phyloP scores from a whole-genome alignment of 2,888 invertebrate species.

The Drosophila helvetica region DNA sequence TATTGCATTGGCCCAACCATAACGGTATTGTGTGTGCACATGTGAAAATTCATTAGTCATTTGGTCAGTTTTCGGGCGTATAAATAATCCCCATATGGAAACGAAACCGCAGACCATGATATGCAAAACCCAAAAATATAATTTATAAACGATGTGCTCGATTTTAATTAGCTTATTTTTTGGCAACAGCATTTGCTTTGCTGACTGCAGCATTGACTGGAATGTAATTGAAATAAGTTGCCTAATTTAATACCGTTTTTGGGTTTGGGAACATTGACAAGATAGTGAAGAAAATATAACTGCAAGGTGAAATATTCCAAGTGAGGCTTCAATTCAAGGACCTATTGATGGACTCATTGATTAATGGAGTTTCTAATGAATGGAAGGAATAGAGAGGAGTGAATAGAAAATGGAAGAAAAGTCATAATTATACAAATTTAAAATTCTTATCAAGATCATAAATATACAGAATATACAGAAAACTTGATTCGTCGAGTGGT shows the following conservation, averaged over 20 bases:
- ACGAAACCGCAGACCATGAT: slow-evolving; percentile 42
- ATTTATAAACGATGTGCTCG: slow-evolving; percentile 20
- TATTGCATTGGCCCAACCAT: slow-evolving; percentile 1
- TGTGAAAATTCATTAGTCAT: slow-evolving; percentile 10
- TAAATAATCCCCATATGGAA: slow-evolving; percentile 32
- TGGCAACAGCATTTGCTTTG: slow-evolving; percentile 20
- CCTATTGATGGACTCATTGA: not conserved
- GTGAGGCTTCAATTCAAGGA: not conserved
- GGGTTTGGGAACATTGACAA: slow-evolving; percentile 26
- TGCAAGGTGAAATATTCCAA: not conserved
- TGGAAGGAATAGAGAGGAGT: not conserved
- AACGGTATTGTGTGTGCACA: not conserved
- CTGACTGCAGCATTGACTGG: not conserved
- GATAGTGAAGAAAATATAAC: slow-evolving; percentile 1
- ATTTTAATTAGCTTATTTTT: slow-evolving; percentile 51
- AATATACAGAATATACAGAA: not conserved
- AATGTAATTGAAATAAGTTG: slow-evolving; percentile 16
- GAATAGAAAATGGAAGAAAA: not conserved
- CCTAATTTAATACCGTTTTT: slow-evolving; percentile 48
- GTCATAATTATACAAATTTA: too few species aligned
- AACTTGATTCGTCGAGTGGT: too few species aligned
- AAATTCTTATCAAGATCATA: too few species aligned
- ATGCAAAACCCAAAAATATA: slow-evolving; percentile 26
- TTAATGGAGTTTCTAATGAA: not conserved
- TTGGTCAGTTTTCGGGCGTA: not conserved